These are phyloP conservation scores for Drosophila trapezifrons DNA, from an alignment of 1,140 invertebrate genomes.

Conservation along the genomic window DNA sequence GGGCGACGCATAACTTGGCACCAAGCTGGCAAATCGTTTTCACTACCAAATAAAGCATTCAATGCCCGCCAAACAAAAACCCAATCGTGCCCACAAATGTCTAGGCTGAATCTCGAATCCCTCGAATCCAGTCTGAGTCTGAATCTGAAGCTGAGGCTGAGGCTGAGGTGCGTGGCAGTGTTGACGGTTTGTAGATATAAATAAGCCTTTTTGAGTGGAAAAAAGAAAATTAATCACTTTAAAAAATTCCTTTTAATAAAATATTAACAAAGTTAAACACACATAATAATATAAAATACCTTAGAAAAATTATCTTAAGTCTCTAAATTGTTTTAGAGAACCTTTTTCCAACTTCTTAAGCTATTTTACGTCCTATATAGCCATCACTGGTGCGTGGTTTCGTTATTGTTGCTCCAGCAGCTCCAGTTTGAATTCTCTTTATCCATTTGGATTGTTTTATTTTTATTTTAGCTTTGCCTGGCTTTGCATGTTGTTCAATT, in stretches of 20 bases:
- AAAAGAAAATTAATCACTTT: no score
- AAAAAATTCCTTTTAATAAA: no score
- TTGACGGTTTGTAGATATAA: no score
- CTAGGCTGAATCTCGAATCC: constrained; percentile 34
- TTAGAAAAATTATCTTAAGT: background rate
- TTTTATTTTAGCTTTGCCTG: background rate
- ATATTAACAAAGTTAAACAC: background rate
- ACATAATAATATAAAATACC: background rate
- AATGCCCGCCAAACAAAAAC: constrained; percentile 53
- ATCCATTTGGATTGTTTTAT: constrained; percentile 6
- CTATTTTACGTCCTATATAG: background rate
- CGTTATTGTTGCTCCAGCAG: constrained; percentile 34
- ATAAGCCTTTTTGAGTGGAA: no score
- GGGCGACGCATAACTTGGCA: constrained; percentile 79
- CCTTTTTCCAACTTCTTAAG: background rate
- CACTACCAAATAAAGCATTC: constrained; percentile 77
- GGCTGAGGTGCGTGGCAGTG: constrained; percentile 38
- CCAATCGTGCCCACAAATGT: constrained; percentile 55
- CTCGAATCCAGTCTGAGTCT: constrained; percentile 12
- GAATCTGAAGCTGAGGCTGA: constrained; percentile 29
- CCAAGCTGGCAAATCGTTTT: constrained; percentile 80
- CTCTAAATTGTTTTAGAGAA: no score
- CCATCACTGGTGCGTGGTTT: constrained; percentile 9
- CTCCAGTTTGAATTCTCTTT: constrained; percentile 36
- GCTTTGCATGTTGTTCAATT: constrained; percentile 73